Evolutionary conservation across 2,888 invertebrate species (phyloP).

Genomic region (Aporophyla lueneburgensis): DNA sequence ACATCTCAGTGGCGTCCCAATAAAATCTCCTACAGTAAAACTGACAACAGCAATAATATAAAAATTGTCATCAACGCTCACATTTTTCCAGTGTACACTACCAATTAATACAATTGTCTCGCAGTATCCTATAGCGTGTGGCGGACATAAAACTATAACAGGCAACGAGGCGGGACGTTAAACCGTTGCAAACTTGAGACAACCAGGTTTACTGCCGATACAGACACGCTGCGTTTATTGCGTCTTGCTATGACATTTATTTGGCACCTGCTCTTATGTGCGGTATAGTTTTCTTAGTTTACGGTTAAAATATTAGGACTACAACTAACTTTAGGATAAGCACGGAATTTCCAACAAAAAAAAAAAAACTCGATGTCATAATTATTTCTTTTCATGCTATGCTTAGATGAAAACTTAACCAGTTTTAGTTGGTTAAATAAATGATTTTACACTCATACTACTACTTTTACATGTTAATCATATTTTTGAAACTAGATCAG

Average conservation of each 20-base stretch:
- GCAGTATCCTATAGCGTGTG: slow-evolving; percentile 58
- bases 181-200: slow-evolving; percentile 71
- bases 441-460: no score
- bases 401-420: no score
- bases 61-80: slow-evolving; percentile 41
- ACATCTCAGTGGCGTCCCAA: not conserved
- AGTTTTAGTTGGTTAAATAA: no score
- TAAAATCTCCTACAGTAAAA: slow-evolving; percentile 21
- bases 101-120: slow-evolving; percentile 66
- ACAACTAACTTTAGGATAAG: not conserved
- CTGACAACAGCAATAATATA: slow-evolving; percentile 25
- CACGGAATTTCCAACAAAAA: no score
- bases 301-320: not conserved
- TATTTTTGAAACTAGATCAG: no score
- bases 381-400: no score
- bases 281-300: not conserved
- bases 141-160: slow-evolving; percentile 71
- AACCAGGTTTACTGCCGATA: slow-evolving; percentile 71
- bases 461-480: no score
- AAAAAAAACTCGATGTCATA: no score
- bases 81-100: slow-evolving; percentile 46
- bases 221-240: slow-evolving; percentile 74
- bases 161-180: slow-evolving; percentile 66
- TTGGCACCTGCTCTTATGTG: slow-evolving; percentile 64
- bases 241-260: slow-evolving; percentile 66